phyloP scores from a whole-genome alignment of 2,113 vertebrate species.

The Elgaria multicarinata region DNA sequence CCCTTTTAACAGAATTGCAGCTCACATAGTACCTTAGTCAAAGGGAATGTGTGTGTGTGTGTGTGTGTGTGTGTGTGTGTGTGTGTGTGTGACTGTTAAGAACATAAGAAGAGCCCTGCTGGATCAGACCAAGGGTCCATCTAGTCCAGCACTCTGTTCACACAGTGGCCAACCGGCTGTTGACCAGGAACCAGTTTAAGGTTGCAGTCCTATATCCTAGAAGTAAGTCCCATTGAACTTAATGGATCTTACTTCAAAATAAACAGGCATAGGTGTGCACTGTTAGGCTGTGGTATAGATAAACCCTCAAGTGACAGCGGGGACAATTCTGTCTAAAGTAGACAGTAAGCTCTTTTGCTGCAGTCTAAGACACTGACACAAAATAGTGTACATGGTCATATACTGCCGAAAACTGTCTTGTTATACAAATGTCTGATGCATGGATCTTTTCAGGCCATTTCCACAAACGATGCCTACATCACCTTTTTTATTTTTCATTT shows the following conservation, averaged over 20 bases:
- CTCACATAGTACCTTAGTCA: background rate
- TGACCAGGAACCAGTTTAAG: background rate
- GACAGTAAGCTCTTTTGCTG: background rate
- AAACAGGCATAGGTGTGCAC: too few species aligned
- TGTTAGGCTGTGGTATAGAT: background rate
- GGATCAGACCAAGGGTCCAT: too few species aligned
- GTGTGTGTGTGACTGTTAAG: too few species aligned
- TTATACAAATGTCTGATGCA: background rate
- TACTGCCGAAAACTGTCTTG: background rate
- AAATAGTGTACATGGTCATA: background rate
- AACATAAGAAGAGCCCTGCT: too few species aligned
- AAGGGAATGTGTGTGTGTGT: background rate
- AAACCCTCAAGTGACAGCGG: background rate
- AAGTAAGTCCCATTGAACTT: too few species aligned
- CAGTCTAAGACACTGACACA: background rate
- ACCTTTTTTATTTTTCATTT: constrained; percentile 1
- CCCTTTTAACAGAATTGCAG: background rate
- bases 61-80: too few species aligned
- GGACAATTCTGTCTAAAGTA: background rate
- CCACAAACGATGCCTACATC: background rate
- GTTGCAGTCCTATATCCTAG: too few species aligned
- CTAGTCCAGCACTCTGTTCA: too few species aligned
- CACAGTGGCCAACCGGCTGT: too few species aligned
- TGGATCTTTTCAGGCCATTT: background rate
- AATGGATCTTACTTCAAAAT: too few species aligned